A percentile compares a stretch with the other conserved stretches of the same genome.
These are phyloP conservation scores for Pterocles orientalis DNA, from an alignment of 2,113 vertebrate species.

Conservation along the genomic window DNA sequence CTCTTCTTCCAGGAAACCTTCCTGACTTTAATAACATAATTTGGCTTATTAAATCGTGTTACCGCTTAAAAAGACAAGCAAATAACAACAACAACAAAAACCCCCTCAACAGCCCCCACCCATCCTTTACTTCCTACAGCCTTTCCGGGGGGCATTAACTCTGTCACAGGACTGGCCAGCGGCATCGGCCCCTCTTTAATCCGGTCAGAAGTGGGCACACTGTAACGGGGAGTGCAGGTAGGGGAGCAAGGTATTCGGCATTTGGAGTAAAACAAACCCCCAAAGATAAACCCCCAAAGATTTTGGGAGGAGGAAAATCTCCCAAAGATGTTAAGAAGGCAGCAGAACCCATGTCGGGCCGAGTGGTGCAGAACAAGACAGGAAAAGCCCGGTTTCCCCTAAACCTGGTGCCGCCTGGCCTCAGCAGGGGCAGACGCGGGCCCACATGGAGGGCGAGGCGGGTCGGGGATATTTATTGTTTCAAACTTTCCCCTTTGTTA, in stretches of 20 bases:
- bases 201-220: background rate
- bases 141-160: background rate
- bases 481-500: conserved; percentile 68
- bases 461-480: conserved; percentile 40
- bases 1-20: background rate
- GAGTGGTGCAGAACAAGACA: background rate
- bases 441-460: background rate
- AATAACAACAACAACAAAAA: background rate
- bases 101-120: background rate
- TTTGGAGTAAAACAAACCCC: background rate
- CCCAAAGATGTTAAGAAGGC: background rate
- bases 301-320: fast-evolving
- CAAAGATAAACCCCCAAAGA: fast-evolving
- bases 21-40: background rate
- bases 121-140: background rate
- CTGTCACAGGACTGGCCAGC: background rate
- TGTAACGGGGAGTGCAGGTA: background rate
- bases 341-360: fast-evolving
- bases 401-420: too few species aligned
- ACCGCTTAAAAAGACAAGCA: background rate
- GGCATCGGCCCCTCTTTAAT: background rate
- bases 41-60: background rate
- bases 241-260: background rate
- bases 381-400: background rate
- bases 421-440: background rate